Evolutionary conservation across 2,888 invertebrate genomes (phyloP).

Genomic region (Diadegma fenestrale): DNA sequence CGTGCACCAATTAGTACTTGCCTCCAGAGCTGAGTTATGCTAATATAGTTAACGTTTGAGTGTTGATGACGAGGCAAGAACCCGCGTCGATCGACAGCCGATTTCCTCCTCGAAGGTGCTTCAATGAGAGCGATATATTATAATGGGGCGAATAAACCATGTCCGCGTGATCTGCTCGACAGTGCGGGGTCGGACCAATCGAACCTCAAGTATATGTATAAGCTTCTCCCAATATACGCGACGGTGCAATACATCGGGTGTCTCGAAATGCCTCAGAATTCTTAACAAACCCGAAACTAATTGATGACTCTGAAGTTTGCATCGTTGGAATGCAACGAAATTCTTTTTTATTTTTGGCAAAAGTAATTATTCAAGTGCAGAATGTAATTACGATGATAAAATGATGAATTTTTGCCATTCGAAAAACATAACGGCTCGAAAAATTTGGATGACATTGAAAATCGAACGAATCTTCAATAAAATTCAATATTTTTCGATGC

Average conservation of each 20-base stretch:
- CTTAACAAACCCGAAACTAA: too few relatives aligned
- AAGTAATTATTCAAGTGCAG: too few relatives aligned
- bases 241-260: background rate
- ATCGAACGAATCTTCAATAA: too few relatives aligned
- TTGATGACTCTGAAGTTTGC: too few relatives aligned
- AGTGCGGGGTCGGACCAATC: constrained; percentile 19
- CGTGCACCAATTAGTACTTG: background rate
- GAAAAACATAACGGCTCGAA: too few relatives aligned
- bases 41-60: constrained; percentile 31
- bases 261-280: background rate
- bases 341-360: too few relatives aligned
- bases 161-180: constrained; percentile 31
- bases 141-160: constrained; percentile 35
- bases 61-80: constrained; percentile 15
- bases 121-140: constrained; percentile 51
- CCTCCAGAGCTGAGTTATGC: constrained; percentile 6
- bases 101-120: constrained; percentile 54
- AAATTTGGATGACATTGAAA: too few relatives aligned
- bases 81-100: constrained; percentile 57
- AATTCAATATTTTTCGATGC: too few relatives aligned
- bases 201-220: constrained; percentile 18
- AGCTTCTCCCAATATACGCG: background rate
- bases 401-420: too few relatives aligned
- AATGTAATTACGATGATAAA: too few relatives aligned
- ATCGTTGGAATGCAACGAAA: too few relatives aligned